Evolutionary conservation across 2,113 vertebrate genomes (phyloP), one percentile per base, ranked within the genome.

Genomic region (Trematocara variabile): DNA sequence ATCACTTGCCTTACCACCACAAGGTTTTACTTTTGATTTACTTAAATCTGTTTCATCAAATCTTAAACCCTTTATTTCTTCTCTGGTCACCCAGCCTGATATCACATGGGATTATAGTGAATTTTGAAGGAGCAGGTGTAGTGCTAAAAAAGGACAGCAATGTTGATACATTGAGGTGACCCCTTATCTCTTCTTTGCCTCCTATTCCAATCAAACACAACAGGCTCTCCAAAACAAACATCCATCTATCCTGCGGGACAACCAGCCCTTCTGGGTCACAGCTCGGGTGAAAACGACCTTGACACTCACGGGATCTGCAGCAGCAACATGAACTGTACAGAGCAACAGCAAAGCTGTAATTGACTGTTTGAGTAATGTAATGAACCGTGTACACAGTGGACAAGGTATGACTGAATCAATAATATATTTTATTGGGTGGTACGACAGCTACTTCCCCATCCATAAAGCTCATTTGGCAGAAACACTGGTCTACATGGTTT

Each of bases 191-290:
- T 78, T 81, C 34, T 86, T 70, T 84, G 41, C 91, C 89, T 89
- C 87, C 83, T 82, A 46, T 85, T 83, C 80, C 34, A 58, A 92
- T 93, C 93, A 93, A 93, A 94, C 88, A 89, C 58, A 85, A 80
- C 89, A 78, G 63, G 39, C 86, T 13, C 68, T 91, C 91, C 90
- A 90, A 92, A 94, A 92, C 91, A 94, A 95, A 95, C 81, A 92
- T 34, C 65, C 22, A 53, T 90, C 83, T 78, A 13, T 89, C 87
- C 70, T 16, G 77, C 5, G 85, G 90, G 92, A 89, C 82, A 83
- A 88, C 33, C 75, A 39, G 63, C 8, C 52, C 70, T 93, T 90
- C 79, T 85, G 90, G 92, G 91, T 93, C 90, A 89, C 79, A 34
- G 86, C 84, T 85, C 10, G 3, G 78, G 75, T 82, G 65, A 83